Evolutionary conservation across 2,888 invertebrate genomes (phyloP).

Genomic region (Blastobasis adustella): DNA sequence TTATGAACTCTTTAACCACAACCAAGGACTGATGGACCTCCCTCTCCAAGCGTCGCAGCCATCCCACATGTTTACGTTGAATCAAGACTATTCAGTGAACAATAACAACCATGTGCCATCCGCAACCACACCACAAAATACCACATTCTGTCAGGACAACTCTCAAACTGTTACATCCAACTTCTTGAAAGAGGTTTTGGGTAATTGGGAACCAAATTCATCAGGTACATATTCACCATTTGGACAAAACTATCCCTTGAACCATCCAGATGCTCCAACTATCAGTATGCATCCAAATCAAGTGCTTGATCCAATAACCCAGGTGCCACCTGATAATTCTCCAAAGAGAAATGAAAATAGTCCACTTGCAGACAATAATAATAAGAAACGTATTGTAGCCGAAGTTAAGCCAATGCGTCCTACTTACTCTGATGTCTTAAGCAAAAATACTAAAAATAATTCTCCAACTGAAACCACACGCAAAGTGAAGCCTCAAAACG

Average conservation of each 20-base stretch:
- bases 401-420: constrained; percentile 92
- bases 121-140: constrained; percentile 31
- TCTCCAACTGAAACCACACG: constrained; percentile 56
- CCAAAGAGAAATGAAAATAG: constrained; percentile 62
- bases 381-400: constrained; percentile 83
- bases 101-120: constrained; percentile 41
- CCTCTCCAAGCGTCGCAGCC: constrained; percentile 48
- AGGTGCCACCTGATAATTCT: constrained; percentile 46
- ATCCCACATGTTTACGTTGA: constrained; percentile 50
- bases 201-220: constrained; percentile 82
- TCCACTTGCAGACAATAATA: constrained; percentile 69
- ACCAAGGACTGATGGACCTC: constrained; percentile 49
- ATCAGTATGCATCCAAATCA: constrained; percentile 43
- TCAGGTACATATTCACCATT: constrained; percentile 84
- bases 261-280: constrained; percentile 60
- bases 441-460: constrained; percentile 78
- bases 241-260: constrained; percentile 75
- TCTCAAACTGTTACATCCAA: constrained; percentile 55
- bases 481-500: constrained; percentile 58
- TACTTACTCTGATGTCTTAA: constrained; percentile 88
- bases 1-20: constrained; percentile 63
- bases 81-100: constrained; percentile 52
- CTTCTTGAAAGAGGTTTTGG: constrained; percentile 81
- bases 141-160: constrained; percentile 34
- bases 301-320: constrained; percentile 38